Percentiles rank a stretch among this genome's conserved stretches.
These are phyloP conservation scores for Dendrolimus kikuchii DNA, from an alignment of 1,140 invertebrate species.

Conservation along the genomic window DNA sequence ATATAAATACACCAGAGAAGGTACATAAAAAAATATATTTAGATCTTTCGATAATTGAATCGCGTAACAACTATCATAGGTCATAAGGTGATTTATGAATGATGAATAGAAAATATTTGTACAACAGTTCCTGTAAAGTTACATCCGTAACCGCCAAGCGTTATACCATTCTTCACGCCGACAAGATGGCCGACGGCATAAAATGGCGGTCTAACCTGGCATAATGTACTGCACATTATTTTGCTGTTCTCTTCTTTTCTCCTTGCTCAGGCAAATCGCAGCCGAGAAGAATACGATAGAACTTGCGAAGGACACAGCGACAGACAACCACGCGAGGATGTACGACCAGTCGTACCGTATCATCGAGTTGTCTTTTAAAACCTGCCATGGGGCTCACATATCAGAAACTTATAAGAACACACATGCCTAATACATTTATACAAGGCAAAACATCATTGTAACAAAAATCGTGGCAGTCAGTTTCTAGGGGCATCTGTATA, in stretches of 20 bases:
- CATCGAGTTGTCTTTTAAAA: constrained; percentile 79
- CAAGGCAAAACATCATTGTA: too few species aligned
- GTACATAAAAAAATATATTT: too few species aligned
- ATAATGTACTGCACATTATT: constrained; percentile 91
- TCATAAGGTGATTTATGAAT: background rate
- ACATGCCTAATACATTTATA: too few species aligned
- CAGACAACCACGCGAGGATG: constrained; percentile 86
- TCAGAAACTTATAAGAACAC: constrained; percentile 1
- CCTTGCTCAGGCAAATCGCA: constrained; percentile 83
- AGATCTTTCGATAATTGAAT: too few species aligned
- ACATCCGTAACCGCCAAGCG: constrained; percentile 56
- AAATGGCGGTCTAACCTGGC: constrained; percentile 79
- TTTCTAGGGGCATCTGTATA: too few species aligned
- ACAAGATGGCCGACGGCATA: constrained; percentile 38
- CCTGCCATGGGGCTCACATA: constrained; percentile 63
- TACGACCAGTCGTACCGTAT: constrained; percentile 89
- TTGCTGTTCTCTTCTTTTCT: constrained; percentile 78
- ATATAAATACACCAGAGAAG: too few species aligned
- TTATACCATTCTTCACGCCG: constrained; percentile 29
- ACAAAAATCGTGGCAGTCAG: too few species aligned
- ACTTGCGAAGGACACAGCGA: constrained; percentile 81
- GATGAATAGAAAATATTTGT: constrained; percentile 5
- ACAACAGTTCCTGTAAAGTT: constrained; percentile 1
- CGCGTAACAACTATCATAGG: too few species aligned
- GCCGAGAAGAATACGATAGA: constrained; percentile 86